These are phyloP conservation scores for Gnatocerus cornutus DNA, from an alignment of 2,888 invertebrate genomes.

Conservation along the genomic window DNA sequence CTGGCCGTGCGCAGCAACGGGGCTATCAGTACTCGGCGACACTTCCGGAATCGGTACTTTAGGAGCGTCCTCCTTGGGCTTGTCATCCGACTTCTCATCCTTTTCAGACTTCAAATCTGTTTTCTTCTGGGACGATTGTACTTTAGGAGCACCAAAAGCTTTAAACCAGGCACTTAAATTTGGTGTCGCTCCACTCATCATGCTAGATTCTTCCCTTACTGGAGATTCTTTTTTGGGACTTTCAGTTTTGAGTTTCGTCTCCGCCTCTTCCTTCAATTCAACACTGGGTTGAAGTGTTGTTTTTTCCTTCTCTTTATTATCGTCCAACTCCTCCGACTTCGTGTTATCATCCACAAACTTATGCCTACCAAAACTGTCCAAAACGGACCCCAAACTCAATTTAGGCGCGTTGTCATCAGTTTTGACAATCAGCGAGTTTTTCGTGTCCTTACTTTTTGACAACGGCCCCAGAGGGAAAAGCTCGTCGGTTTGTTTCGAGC, in stretches of 20 bases:
- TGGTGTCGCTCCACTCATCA: slow-evolving; percentile 82
- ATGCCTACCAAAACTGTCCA: slow-evolving; percentile 83
- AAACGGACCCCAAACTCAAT: slow-evolving; percentile 88
- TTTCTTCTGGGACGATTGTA: slow-evolving; percentile 76
- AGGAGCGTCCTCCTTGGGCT: slow-evolving; percentile 57
- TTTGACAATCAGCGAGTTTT: slow-evolving; percentile 75
- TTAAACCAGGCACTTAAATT: slow-evolving; percentile 94
- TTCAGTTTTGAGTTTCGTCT: slow-evolving; percentile 53
- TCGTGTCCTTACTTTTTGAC: slow-evolving; percentile 76
- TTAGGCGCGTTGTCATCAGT: slow-evolving; percentile 83
- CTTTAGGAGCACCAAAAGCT: slow-evolving; percentile 91
- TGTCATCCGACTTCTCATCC: slow-evolving; percentile 70
- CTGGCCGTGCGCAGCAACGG: slow-evolving; percentile 69
- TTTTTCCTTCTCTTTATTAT: slow-evolving; percentile 40
- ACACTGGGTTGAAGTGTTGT: background rate
- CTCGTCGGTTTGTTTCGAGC: slow-evolving; percentile 76
- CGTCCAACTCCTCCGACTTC: slow-evolving; percentile 67
- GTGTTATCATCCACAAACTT: slow-evolving; percentile 75
- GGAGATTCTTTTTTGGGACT: slow-evolving; percentile 63
- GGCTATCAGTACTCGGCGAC: slow-evolving; percentile 68
- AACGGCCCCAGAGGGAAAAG: slow-evolving; percentile 73
- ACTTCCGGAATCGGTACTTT: slow-evolving; percentile 62
- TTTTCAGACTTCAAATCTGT: slow-evolving; percentile 73
- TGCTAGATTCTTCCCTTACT: slow-evolving; percentile 62
- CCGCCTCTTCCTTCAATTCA: slow-evolving; percentile 55